phyloP scores from a whole-genome alignment of 2,888 invertebrate genomes.

The Saturnia pavonia region DNA sequence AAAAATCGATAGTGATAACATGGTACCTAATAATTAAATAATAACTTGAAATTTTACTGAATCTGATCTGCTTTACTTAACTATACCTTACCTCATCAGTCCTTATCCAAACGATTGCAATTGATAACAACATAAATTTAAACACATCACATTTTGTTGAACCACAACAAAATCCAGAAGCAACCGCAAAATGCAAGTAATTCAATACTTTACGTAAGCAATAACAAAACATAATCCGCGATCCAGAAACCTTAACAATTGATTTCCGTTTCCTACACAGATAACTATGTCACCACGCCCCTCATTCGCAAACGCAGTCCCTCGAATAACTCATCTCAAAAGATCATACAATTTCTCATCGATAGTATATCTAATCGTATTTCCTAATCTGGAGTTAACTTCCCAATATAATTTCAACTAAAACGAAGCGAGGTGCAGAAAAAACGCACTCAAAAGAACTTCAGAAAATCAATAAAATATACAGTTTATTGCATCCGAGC shows the following conservation, averaged over 20 bases:
- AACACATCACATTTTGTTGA: not conserved
- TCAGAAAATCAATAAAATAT: slow-evolving; percentile 71
- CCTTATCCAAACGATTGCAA: not conserved
- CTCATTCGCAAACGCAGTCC: slow-evolving; percentile 2
- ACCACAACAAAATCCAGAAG: slow-evolving; percentile 5
- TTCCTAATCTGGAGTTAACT: slow-evolving; percentile 8
- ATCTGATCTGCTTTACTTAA: no score
- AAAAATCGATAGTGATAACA: no score
- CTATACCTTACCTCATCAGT: no score
- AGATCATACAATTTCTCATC: slow-evolving; percentile 6
- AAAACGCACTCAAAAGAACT: slow-evolving; percentile 38
- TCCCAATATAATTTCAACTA: not conserved
- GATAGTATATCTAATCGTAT: slow-evolving; percentile 14
- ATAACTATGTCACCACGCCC: slow-evolving; percentile 70
- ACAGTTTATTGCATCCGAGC: slow-evolving; percentile 67
- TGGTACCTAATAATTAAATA: no score
- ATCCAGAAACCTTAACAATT: slow-evolving; percentile 63
- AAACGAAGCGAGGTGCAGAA: slow-evolving; percentile 4
- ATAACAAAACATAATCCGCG: slow-evolving; percentile 41
- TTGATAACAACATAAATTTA: not conserved
- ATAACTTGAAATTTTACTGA: no score
- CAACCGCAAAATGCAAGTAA: slow-evolving; percentile 50
- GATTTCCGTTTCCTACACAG: slow-evolving; percentile 75
- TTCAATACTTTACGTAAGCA: slow-evolving; percentile 54
- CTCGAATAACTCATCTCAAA: slow-evolving; percentile 11